Evolutionary conservation across 1,140 invertebrate genomes (phyloP), one percentile per base, ranked within the genome.

Genomic region (Ips nitidus): DNA sequence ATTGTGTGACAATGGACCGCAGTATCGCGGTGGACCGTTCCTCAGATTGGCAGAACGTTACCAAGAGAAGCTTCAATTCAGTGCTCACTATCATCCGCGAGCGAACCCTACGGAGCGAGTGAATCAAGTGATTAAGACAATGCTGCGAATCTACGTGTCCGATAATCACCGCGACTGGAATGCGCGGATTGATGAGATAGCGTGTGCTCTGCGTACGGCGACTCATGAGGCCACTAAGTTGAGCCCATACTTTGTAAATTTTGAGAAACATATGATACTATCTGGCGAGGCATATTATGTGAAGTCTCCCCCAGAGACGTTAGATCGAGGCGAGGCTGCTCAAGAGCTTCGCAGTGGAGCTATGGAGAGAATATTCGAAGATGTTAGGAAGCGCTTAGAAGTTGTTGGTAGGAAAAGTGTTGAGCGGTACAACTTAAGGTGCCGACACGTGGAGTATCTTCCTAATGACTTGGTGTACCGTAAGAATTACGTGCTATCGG

Each of bases 81-180:
- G 4, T 4, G 57, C 57, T 4, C 4, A 59, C 22, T 59, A 59
- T 39, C 39, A 59, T 40, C 5, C 38, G 3, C 57, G 41, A 4
- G 57, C 57, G 4, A 40, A 59, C 41, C 57, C 6, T 3, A 59
- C 57, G 37, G 57, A 59, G 36, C 4, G 57, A 7, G 57, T 59
- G 22, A 39, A 59, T 40, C 57, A 39, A 36, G 38, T 39, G 4
- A 5, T 59, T 4, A 59, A 59, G 41, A 59, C 57, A 8, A 59
- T 59, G 57, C n/a, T 59, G 8, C 4, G 39, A 40, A 59, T 8
- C 8, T 47, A 8, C 8, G 43, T 47, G 8, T 8, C 4, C 4
- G 4, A 47, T 4, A 47, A 8, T 43, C 57, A 59, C 22, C 57
- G 57, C 38, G 22, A 6, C 38, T 59, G 57, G 57, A 39, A 59